Evolutionary conservation across 2,113 vertebrate genomes (phyloP).

Genomic region (Pholis gunnellus): DNA sequence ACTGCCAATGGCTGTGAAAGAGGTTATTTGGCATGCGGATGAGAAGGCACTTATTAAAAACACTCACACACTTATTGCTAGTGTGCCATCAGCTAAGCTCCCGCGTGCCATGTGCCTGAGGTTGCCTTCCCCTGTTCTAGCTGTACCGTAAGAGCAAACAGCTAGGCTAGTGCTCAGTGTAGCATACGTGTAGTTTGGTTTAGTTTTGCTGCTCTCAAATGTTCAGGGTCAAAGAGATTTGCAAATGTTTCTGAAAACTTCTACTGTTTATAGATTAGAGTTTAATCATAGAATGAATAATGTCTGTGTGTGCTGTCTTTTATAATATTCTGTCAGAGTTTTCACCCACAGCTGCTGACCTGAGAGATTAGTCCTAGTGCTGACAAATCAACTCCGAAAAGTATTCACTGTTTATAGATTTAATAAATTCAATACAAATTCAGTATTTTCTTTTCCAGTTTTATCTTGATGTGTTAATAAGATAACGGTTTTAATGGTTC

Average conservation of each 20-base stretch:
- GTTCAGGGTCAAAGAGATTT: not conserved
- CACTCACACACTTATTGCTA: too few relatives aligned
- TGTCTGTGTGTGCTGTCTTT: not conserved
- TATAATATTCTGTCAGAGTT: not conserved
- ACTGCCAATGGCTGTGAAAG: too few relatives aligned
- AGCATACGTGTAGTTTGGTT: not conserved
- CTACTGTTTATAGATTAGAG: conserved; percentile 18
- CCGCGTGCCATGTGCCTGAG: too few relatives aligned
- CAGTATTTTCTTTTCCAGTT: not conserved
- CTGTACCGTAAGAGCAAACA: not conserved
- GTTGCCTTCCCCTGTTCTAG: too few relatives aligned
- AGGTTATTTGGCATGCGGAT: too few relatives aligned
- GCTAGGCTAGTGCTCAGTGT: not conserved
- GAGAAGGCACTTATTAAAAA: too few relatives aligned
- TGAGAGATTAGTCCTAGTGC: not conserved
- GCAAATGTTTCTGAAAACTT: not conserved
- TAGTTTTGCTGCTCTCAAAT: not conserved
- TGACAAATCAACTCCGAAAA: not conserved
- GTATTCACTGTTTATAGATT: not conserved
- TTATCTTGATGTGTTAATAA: not conserved
- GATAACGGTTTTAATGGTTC: not conserved
- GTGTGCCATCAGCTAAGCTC: too few relatives aligned
- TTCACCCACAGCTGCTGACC: not conserved
- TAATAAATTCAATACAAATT: conserved; percentile 1
- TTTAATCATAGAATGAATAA: not conserved